phyloP scores from a whole-genome alignment of 1,140 invertebrate species.

The Brachionus calyciflorus region DNA sequence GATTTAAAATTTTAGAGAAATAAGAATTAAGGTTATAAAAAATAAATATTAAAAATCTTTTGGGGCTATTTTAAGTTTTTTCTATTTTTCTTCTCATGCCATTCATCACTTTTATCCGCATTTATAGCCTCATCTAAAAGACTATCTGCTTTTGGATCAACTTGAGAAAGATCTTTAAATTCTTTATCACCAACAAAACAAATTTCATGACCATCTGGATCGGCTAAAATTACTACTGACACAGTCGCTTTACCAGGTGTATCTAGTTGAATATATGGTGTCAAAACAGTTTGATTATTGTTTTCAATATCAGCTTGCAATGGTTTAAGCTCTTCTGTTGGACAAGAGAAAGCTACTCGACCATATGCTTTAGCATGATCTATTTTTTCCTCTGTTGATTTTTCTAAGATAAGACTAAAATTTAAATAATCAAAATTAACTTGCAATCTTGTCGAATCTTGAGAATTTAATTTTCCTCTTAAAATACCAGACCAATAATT shows the following conservation, averaged over 20 bases:
- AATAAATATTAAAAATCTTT: too few relatives aligned
- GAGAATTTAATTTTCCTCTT: not conserved
- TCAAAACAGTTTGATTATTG: slow-evolving; percentile 74
- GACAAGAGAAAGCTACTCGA: slow-evolving; percentile 86
- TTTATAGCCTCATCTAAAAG: slow-evolving; percentile 38
- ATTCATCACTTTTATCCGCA: slow-evolving; percentile 33
- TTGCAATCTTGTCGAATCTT: not conserved
- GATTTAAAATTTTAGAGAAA: too few relatives aligned
- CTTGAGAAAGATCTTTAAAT: slow-evolving; percentile 79
- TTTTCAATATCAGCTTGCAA: slow-evolving; percentile 74
- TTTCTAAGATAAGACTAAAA: not conserved
- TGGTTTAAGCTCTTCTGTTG: slow-evolving; percentile 69
- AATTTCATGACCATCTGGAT: slow-evolving; percentile 97
- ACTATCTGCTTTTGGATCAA: slow-evolving; percentile 71
- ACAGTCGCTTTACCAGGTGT: slow-evolving; percentile 95
- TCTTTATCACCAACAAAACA: slow-evolving; percentile 96
- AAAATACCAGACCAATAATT: slow-evolving; percentile 52
- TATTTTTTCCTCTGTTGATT: slow-evolving; percentile 58
- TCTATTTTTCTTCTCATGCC: not conserved
- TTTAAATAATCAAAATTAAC: slow-evolving; percentile 1
- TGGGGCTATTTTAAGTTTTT: too few relatives aligned
- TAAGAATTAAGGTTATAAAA: too few relatives aligned
- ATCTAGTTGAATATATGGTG: slow-evolving; percentile 79
- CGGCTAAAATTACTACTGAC: slow-evolving; percentile 86
- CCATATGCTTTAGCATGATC: slow-evolving; percentile 88